Conservation (phyloP, 1,140 invertebrate species). For the Caerostris darwini region DNA sequence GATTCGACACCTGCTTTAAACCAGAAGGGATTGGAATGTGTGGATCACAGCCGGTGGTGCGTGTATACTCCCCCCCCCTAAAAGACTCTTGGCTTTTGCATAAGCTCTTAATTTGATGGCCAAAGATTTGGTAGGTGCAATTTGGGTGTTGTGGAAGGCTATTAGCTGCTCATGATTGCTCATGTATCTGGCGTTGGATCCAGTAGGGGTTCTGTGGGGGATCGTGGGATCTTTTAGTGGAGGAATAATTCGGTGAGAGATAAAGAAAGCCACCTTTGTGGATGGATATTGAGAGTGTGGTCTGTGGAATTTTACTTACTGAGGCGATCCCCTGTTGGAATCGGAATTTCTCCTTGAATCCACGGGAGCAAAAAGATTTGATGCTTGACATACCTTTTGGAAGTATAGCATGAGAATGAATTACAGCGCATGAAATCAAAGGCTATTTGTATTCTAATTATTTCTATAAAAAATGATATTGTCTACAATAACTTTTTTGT, state of each 20-base stretch:
- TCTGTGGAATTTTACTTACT: constrained; percentile 33
- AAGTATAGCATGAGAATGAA: too few species aligned
- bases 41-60: background rate
- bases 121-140: constrained; percentile 3
- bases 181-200: background rate
- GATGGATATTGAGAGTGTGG: constrained; percentile 1
- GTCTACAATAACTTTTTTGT: too few species aligned
- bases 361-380: background rate
- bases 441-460: too few species aligned
- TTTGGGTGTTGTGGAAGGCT: background rate
- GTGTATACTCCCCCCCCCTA: background rate
- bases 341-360: background rate
- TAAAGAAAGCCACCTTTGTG: background rate
- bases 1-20: constrained; percentile 68
- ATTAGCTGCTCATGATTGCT: constrained; percentile 50
- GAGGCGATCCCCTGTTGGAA: background rate
- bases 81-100: background rate
- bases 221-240: background rate
- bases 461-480: too few species aligned
- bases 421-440: too few species aligned
- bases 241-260: background rate
- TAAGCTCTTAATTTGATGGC: constrained; percentile 65
- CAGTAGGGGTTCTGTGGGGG: background rate
- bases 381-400: too few species aligned
- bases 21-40: background rate